Base-by-base conservation (phyloP, 2,113 vertebrate genomes). In the Ophiodon elongatus region DNA sequence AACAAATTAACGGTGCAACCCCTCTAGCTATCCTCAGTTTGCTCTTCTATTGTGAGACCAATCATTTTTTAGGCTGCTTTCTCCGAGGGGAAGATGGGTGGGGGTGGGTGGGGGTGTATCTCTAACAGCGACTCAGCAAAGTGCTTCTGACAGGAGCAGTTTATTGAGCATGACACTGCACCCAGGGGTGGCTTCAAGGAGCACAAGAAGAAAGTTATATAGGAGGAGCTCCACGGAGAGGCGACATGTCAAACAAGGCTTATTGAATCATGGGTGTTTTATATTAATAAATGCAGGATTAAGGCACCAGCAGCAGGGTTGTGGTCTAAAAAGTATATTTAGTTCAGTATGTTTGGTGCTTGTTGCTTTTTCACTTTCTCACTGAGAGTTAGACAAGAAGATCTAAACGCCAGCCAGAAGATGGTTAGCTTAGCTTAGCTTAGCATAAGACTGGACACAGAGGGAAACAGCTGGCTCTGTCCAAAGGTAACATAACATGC, bases 151-250 rank as follows among this genome's bases (percentile, higher is more conserved):
- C 86, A 85, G 81, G 66, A 85, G 82, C 60, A 79, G 78, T 91
- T 92, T 91, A 89, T 87, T 80, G 88, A 83, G 76, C 79, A 59
- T 84, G 87, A 89, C 85, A 75, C 83, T 67, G 87, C 79, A 76
- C 59, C 70, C 83, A 39, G 62, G 54, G 75, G 72, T 65, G 79
- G 31, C 56, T 84, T 56, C 35, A 57, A 65, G 64, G 41, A 75
- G 62, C 45, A 83, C 69, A 59, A 23, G 50, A 47, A 73, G 73
- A 75, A 57, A 71, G 57, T 41, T 39, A 11, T 39, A 85, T 8
- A 50, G 62, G 39, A 73, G 15, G 31, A 73, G 54, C 19, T 47
- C 59, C 19, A 15, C 62, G n/a, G 33, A 56, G 5, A 35, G 41
- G 31, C 13, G n/a, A 73, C 29, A 27, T 39, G 69, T 62, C 54